Evolutionary conservation across 2,113 vertebrate genomes (phyloP).

Genomic region (Ictalurus furcatus): DNA sequence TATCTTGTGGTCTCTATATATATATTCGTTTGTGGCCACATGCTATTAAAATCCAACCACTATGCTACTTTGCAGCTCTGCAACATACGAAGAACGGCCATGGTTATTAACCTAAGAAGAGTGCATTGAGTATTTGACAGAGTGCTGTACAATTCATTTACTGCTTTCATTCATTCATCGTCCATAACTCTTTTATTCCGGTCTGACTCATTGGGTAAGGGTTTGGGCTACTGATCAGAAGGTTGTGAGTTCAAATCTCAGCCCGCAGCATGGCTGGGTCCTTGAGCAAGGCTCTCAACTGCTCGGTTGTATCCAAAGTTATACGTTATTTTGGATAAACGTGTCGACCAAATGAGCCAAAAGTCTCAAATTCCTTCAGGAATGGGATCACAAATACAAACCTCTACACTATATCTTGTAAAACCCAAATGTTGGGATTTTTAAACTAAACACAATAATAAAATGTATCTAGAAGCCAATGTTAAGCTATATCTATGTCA

Average conservation of each 20-base stretch:
- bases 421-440: neutral
- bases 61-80: neutral
- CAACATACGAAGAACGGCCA: neutral
- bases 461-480: neutral
- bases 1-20: neutral
- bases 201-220: neutral
- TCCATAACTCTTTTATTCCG: neutral
- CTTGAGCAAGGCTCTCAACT: neutral
- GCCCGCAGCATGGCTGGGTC: neutral
- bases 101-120: neutral
- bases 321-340: neutral
- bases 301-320: neutral
- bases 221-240: neutral
- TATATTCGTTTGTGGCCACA: neutral
- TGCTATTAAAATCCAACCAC: neutral
- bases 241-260: neutral
- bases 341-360: neutral
- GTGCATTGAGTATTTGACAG: neutral
- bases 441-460: neutral
- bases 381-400: neutral
- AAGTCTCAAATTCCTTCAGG: neutral
- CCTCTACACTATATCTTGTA: neutral
- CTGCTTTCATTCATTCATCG: neutral
- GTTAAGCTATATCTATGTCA: neutral
- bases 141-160: neutral